Evolutionary conservation across 2,113 vertebrate species (phyloP).

Genomic region (Arenaria interpres): DNA sequence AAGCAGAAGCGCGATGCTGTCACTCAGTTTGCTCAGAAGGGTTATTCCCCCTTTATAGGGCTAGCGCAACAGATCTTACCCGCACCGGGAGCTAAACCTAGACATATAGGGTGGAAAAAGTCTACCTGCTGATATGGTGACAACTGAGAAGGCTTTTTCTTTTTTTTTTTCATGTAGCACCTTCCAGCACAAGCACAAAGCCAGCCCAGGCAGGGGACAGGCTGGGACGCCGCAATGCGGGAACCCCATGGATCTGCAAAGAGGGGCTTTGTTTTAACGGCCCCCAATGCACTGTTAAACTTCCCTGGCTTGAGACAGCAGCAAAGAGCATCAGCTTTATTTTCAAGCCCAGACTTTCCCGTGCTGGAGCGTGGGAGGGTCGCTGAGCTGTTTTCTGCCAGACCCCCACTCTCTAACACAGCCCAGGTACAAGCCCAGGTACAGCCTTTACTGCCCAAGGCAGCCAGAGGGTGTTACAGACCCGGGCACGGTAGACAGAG

Average conservation of each 20-base stretch:
- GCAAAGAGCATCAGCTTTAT: neutral
- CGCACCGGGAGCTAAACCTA: neutral
- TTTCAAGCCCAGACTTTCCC: neutral
- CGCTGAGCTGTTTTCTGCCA: neutral
- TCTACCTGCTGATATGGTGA: neutral
- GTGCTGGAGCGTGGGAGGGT: neutral
- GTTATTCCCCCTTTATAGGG: neutral
- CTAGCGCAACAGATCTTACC: neutral
- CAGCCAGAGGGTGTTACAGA: neutral
- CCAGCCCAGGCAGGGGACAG: rapidly evolving
- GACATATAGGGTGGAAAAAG: neutral
- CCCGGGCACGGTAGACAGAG: neutral
- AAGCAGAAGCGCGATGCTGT: neutral
- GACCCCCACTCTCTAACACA: neutral
- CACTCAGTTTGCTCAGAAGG: neutral
- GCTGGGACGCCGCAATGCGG: neutral
- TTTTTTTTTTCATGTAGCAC: neutral
- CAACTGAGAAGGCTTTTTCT: neutral
- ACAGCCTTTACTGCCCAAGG: neutral
- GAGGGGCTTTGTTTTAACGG: neutral
- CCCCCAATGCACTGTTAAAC: neutral
- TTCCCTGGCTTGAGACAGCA: neutral
- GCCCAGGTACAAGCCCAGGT: neutral
- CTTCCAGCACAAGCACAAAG: neutral
- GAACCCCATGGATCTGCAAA: neutral